phyloP scores from a whole-genome alignment of 2,888 invertebrate species.

The Troides oblongomaculatus region DNA sequence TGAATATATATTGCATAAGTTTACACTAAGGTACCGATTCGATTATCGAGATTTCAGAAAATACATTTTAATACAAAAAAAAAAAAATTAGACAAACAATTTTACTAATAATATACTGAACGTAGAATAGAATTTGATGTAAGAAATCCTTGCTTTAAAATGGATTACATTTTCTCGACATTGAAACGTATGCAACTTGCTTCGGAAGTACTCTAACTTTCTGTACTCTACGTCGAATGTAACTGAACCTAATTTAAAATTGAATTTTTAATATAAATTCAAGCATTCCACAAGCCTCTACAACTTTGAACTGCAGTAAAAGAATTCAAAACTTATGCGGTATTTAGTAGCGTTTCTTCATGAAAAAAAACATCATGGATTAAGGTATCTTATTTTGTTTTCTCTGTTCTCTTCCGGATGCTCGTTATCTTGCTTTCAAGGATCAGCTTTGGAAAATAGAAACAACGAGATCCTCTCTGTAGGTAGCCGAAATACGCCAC shows the following conservation, averaged over 20 bases:
- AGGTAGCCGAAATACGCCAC: too few species aligned
- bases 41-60: background rate
- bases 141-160: slow-evolving; percentile 12
- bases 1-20: background rate
- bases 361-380: background rate
- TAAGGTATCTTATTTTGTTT: background rate
- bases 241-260: slow-evolving; percentile 24
- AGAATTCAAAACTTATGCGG: background rate
- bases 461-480: too few species aligned
- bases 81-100: background rate
- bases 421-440: too few species aligned
- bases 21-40: background rate
- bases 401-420: too few species aligned
- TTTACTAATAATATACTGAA: background rate
- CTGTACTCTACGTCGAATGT: slow-evolving; percentile 18
- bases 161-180: slow-evolving; percentile 21
- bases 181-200: slow-evolving; percentile 21
- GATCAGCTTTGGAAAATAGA: too few species aligned
- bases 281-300: background rate
- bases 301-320: background rate
- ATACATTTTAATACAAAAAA: background rate
- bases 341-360: background rate
- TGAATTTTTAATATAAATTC: slow-evolving; percentile 26
- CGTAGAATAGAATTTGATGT: slow-evolving; percentile 8
- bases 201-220: slow-evolving; percentile 24